These are phyloP conservation scores for Cossypha heuglini DNA, from an alignment of 2,797 vertebrate genomes.

Conservation along the genomic window DNA sequence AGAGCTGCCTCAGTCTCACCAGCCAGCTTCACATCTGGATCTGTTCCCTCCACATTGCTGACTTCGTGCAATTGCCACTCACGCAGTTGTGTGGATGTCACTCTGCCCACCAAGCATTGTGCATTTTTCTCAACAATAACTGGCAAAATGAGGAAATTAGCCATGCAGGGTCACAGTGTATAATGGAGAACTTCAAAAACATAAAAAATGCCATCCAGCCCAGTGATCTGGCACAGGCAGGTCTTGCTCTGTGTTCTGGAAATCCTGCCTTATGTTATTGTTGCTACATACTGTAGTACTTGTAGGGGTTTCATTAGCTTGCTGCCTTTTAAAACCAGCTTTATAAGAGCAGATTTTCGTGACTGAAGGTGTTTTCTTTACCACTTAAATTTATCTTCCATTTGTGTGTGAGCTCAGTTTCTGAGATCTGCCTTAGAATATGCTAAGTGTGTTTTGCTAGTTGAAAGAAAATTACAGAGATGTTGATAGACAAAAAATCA, in stretches of 20 bases:
- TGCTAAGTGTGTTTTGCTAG: neutral
- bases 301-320: neutral
- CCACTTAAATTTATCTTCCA: neutral
- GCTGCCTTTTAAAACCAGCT: neutral
- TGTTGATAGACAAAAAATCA: neutral
- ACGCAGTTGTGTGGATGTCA: neutral
- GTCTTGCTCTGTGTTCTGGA: neutral
- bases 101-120: neutral
- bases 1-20: neutral
- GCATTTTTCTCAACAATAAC: neutral
- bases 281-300: neutral
- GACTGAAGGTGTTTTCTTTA: neutral
- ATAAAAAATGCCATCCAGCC: neutral
- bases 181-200: neutral
- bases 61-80: neutral
- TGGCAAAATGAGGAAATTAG: neutral
- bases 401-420: neutral
- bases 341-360: neutral
- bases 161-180: neutral
- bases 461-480: neutral
- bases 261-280: neutral
- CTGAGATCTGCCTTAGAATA: neutral
- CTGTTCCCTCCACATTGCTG: neutral
- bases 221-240: neutral
- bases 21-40: accelerated